Evolutionary conservation across 2,797 vertebrate genomes (phyloP).

Genomic region (Thripadectes ignobilis): DNA sequence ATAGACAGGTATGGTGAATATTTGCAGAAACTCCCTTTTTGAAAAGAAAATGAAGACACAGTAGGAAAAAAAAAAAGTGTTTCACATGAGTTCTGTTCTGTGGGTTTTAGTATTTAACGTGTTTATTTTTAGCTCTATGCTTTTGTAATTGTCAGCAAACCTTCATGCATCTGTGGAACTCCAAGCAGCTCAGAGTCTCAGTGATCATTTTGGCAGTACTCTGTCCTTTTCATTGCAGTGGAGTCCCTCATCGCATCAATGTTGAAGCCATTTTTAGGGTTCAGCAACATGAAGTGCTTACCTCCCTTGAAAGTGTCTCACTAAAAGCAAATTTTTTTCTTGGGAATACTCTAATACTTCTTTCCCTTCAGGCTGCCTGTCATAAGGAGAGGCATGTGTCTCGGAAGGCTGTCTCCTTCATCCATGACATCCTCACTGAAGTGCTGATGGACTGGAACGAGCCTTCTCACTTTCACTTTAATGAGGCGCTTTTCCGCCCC

Average conservation of each 20-base stretch:
- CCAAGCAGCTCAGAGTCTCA: neutral
- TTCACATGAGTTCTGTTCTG: neutral
- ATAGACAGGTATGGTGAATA: neutral
- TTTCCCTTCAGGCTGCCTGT: constrained; percentile 86
- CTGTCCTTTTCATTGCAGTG: neutral
- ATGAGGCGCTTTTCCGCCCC: constrained; percentile 93
- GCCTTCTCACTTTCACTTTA: constrained; percentile 93
- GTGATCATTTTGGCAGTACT: neutral
- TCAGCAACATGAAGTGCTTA: neutral
- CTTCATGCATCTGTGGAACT: neutral
- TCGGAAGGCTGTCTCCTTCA: constrained; percentile 96
- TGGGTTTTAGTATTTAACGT: neutral
- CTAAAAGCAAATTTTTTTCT: neutral
- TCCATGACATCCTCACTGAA: constrained; percentile 95
- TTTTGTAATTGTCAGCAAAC: neutral
- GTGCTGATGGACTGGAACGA: constrained; percentile 92
- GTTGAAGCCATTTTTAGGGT: neutral
- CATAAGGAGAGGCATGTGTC: constrained; percentile 95
- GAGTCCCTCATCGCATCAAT: neutral
- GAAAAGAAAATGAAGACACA: neutral
- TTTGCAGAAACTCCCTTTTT: neutral
- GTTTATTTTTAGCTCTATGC: neutral
- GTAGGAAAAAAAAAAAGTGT: neutral
- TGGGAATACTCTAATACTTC: neutral
- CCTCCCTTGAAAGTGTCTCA: neutral